Evolutionary conservation across 2,113 vertebrate genomes (phyloP).

Genomic region (Urocolius indicus): DNA sequence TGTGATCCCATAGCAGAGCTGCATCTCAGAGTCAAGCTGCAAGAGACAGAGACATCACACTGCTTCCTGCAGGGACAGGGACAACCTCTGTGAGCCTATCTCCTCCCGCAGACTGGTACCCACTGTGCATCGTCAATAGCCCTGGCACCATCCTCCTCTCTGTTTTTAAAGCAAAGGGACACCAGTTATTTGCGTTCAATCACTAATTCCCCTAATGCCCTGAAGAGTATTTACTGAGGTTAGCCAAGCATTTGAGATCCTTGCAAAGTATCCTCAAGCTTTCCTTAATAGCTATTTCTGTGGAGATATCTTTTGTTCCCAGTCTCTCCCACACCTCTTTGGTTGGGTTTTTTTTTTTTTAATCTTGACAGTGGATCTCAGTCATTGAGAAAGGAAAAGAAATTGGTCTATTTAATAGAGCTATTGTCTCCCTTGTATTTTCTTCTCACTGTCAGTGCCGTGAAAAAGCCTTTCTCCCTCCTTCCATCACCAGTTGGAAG

Average conservation of each 20-base stretch:
- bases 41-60: neutral
- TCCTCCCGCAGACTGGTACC: neutral
- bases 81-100: neutral
- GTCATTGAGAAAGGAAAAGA: neutral
- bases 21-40: neutral
- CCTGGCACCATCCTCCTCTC: neutral
- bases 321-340: neutral
- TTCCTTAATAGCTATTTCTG: slow-evolving; percentile 22
- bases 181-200: neutral
- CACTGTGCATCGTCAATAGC: neutral
- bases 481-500: neutral
- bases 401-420: slow-evolving; percentile 27
- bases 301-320: neutral
- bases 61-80: neutral
- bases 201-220: neutral
- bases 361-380: slow-evolving; percentile 10
- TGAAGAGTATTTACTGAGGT: slow-evolving; percentile 1
- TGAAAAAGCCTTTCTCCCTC: slow-evolving; percentile 3
- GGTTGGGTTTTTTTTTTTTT: neutral
- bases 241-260: neutral
- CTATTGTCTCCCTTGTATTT: slow-evolving; percentile 6
- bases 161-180: neutral
- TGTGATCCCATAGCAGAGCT: neutral
- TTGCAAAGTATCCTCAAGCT: neutral
- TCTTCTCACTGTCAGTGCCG: neutral